Evolutionary conservation across 2,113 vertebrate genomes (phyloP).

Genomic region (Odocoileus virginianus): DNA sequence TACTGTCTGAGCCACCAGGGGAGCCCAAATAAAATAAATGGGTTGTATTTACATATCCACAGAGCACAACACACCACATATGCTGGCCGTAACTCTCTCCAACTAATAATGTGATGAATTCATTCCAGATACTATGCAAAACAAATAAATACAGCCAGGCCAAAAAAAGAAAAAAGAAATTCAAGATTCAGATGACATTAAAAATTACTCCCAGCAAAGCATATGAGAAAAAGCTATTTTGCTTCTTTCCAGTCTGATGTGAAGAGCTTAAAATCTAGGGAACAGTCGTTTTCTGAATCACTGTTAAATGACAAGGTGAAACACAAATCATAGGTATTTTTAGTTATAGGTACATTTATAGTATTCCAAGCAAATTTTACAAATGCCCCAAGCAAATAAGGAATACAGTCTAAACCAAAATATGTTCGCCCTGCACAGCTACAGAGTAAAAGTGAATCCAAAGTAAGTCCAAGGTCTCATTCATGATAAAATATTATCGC

Average conservation of each 20-base stretch:
- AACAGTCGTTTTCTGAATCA: not conserved
- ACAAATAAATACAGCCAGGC: not conserved
- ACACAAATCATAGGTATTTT: not conserved
- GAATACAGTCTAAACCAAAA: not conserved
- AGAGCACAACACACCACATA: not conserved
- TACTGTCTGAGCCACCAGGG: not conserved
- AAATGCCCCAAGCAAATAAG: not conserved
- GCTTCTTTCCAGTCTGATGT: not conserved
- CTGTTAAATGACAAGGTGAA: not conserved
- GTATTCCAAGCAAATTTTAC: not conserved
- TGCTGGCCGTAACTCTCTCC: not conserved
- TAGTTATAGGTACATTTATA: conserved; percentile 4
- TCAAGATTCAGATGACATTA: not conserved
- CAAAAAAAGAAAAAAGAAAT: not conserved
- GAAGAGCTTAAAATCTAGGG: not conserved
- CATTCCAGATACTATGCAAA: not conserved
- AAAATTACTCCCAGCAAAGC: conserved; percentile 1
- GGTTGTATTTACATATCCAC: not conserved
- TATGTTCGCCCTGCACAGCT: not conserved
- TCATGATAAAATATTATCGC: not conserved
- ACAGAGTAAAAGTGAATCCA: conserved; percentile 7
- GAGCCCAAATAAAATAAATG: not conserved
- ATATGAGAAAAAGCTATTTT: not conserved
- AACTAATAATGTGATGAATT: not conserved
- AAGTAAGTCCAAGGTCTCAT: not conserved